Evolutionary conservation across 2,797 vertebrate genomes (phyloP).

Genomic region (Picus viridis): DNA sequence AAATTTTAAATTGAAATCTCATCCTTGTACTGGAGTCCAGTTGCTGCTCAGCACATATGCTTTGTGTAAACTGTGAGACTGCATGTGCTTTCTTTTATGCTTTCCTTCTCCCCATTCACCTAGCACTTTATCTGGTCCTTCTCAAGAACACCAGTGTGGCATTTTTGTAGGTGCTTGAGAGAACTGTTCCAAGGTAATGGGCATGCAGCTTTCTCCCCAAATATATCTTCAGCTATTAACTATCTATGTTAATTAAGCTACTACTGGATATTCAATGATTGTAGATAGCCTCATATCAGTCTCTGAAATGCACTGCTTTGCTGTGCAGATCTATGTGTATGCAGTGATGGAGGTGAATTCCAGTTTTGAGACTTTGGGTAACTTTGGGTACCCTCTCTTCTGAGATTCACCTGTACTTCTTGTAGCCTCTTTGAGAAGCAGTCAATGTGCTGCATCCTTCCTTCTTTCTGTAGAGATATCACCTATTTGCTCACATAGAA

Average conservation of each 20-base stretch:
- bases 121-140: neutral
- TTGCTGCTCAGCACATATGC: neutral
- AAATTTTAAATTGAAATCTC: neutral
- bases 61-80: neutral
- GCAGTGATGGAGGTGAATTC: neutral
- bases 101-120: neutral
- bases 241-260: neutral
- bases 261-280: neutral
- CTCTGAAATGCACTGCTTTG: neutral
- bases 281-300: neutral
- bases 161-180: neutral
- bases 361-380: neutral
- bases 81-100: neutral
- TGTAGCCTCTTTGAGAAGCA: neutral
- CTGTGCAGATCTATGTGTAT: neutral
- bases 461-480: neutral
- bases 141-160: neutral
- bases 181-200: neutral
- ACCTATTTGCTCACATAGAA: neutral
- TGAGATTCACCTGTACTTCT: neutral
- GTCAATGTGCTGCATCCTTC: accelerated
- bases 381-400: neutral
- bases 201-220: neutral
- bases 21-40: neutral
- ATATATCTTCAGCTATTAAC: neutral